Conservation (phyloP, 2,113 vertebrate species). For the Okapia johnstoni region DNA sequence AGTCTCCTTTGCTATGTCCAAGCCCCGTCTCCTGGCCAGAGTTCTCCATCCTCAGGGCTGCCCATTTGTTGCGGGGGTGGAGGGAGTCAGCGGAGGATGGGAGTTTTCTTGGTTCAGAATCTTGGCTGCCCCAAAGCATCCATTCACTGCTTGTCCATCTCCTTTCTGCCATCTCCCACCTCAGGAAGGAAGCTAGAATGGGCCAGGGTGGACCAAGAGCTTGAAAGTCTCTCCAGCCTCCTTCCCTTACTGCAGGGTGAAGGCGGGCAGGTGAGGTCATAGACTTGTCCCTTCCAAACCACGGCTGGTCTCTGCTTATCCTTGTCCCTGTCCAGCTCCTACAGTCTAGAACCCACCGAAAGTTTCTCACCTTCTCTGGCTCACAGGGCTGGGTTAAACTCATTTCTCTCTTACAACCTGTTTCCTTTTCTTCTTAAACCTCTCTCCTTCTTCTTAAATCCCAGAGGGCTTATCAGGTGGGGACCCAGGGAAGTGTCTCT, state of each 20-base stretch:
- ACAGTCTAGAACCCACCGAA: background rate
- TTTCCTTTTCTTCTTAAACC: background rate
- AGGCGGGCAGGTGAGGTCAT: background rate
- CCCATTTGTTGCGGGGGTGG: background rate
- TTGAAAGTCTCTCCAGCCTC: background rate
- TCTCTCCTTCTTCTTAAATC: background rate
- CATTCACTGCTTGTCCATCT: background rate
- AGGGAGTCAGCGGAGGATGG: background rate
- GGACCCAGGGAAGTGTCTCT: background rate
- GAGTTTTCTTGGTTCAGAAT: background rate
- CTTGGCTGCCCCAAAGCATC: background rate
- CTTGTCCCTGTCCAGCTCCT: background rate
- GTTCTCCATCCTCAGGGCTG: background rate
- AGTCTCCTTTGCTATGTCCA: background rate
- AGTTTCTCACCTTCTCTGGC: background rate
- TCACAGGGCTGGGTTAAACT: background rate
- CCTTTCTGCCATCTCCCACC: background rate
- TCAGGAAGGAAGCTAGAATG: background rate
- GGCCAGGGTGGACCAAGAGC: background rate
- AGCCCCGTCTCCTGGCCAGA: background rate
- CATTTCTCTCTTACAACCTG: background rate
- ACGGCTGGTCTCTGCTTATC: background rate
- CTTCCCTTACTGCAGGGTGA: background rate
- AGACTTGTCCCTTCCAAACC: background rate
- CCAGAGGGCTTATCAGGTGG: background rate